Evolutionary conservation across 2,113 vertebrate genomes (phyloP), one percentile per base, ranked within the genome.

Genomic region (Sorex fumeus): DNA sequence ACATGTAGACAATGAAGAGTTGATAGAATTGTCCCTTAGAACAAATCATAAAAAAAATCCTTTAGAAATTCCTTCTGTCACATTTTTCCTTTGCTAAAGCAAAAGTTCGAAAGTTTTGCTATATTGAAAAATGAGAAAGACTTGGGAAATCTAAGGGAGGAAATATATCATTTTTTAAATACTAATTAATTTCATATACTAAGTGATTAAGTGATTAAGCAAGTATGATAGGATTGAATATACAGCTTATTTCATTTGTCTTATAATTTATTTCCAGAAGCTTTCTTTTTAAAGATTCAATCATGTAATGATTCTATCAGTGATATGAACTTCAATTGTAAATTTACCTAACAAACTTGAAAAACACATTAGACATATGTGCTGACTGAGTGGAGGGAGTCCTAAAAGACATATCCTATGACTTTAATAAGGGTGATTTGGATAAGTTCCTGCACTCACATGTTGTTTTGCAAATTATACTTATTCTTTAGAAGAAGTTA

Each of bases 211-310:
- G n/a, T n/a, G n/a, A n/a, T n/a, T n/a, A n/a, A n/a, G n/a, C 10
- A 69, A 18, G 30, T 77, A 62, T 4, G 27, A 18, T 16, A 75
- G 8, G 23, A 75, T 62, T 64, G 23, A 93, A 60, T 25, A 27
- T 16, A 43, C 25, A 50, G 43, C 76, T 83, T 64, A 93, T 91
- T 82, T 70, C 72, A 66, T 4, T 11, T 70, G 50, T 27, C 3
- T 82, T 83, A 71, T 18, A 87, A 84, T 84, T 79, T 80, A 74
- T 12, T 83, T 79, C 30, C 76, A 82, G 40, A 88, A 77, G 18
- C 76, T 86, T 7, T 12, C 12, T 28, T 74, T 75, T 90, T 67
- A 66, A 53, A 80, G 9, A 88, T 82, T 25, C 78, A 67, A 36
- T 74, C n/a, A 43, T 28, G 12, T 69, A 69, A 70, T 83, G 19